These are phyloP conservation scores for Chloromyia formosa DNA, from an alignment of 2,888 invertebrate genomes.

Conservation along the genomic window DNA sequence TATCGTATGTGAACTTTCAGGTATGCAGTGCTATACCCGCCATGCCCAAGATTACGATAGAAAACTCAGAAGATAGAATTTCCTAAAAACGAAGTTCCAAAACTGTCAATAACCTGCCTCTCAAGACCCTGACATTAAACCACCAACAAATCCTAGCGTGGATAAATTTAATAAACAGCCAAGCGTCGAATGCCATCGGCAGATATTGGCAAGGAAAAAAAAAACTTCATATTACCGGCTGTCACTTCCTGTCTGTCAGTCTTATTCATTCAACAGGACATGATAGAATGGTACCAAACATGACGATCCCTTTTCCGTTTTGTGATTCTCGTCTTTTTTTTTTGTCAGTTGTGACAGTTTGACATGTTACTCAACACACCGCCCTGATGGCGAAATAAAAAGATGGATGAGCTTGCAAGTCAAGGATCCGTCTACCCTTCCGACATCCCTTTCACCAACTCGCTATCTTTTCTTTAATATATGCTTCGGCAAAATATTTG, in stretches of 20 bases:
- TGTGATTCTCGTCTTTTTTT: constrained; percentile 4
- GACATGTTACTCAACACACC: constrained; percentile 39
- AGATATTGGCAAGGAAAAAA: neutral
- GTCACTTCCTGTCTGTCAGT: constrained; percentile 23
- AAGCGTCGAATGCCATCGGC: constrained; percentile 13
- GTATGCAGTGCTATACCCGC: too few relatives aligned
- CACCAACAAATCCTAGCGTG: too few relatives aligned
- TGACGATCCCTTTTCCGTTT: constrained; percentile 33
- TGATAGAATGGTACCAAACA: constrained; percentile 30
- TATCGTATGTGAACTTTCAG: too few relatives aligned
- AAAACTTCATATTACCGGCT: neutral
- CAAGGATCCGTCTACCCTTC: too few relatives aligned
- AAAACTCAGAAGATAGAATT: too few relatives aligned
- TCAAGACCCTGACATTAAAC: too few relatives aligned
- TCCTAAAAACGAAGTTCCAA: too few relatives aligned
- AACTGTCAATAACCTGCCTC: too few relatives aligned
- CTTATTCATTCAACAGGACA: constrained; percentile 19
- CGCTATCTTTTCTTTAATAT: too few relatives aligned
- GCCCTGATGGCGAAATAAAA: constrained; percentile 5
- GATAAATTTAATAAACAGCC: constrained; percentile 37
- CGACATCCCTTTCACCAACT: too few relatives aligned
- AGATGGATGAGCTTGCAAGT: neutral
- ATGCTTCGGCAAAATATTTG: too few relatives aligned
- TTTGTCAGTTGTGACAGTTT: constrained; percentile 44
- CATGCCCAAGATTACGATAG: too few relatives aligned